A percentile compares a stretch with the other conserved stretches of the same genome.
Conservation (phyloP, 2,113 vertebrate species). For the Gorsachius goisagi region DNA sequence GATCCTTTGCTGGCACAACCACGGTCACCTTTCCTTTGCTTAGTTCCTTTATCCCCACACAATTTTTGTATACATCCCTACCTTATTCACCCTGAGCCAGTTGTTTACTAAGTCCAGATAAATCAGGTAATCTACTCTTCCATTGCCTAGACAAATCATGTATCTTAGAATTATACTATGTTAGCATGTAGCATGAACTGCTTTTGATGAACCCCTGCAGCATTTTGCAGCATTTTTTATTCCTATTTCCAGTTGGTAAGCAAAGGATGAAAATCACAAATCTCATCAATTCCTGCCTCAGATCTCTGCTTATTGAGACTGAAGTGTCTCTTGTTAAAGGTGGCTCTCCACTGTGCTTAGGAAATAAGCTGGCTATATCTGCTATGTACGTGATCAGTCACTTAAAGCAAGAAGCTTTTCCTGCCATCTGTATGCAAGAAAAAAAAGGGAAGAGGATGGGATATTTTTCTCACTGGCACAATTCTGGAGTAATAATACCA, state of each 20-base stretch:
- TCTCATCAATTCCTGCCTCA: not conserved
- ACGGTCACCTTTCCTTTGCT: not conserved
- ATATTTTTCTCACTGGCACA: not conserved
- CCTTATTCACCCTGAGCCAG: not conserved
- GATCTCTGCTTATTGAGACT: not conserved
- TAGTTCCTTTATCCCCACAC: not conserved
- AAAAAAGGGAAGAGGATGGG: not conserved
- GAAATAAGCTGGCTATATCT: not conserved
- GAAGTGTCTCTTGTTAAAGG: not conserved
- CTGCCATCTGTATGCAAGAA: not conserved
- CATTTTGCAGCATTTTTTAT: not conserved
- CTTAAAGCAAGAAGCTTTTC: not conserved
- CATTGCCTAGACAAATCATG: not conserved
- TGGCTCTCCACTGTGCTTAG: not conserved
- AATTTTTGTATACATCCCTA: not conserved
- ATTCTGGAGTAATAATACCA: constrained; percentile 1
- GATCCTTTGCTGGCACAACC: not conserved
- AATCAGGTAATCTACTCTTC: not conserved
- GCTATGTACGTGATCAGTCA: not conserved
- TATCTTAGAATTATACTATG: not conserved
- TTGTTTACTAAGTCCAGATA: not conserved
- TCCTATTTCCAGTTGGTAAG: not conserved
- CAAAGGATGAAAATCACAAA: not conserved
- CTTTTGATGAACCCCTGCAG: not conserved
- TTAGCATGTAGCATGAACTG: not conserved